Base-by-base conservation (phyloP, 2,888 invertebrate species). In the Synanthedon andrenaeformis region DNA sequence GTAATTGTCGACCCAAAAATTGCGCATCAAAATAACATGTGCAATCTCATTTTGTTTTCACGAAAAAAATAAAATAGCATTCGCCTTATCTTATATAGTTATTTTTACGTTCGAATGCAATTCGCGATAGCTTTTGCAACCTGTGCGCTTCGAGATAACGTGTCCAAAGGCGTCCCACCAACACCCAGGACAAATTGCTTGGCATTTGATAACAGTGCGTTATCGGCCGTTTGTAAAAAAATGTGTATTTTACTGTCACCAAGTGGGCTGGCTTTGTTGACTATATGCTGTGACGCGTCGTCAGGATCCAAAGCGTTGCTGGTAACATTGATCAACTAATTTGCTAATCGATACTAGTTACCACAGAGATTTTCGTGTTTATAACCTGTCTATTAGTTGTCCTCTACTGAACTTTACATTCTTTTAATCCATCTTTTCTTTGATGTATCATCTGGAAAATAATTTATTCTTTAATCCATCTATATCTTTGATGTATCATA, bases 71-170 rank as follows among this genome's bases (percentile, higher is more conserved):
- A 35, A 35, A 45, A 45, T 45, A 45, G 45, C 45, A 45, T 45
- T 45, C 8, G 14, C 8, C 14, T 45, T n/a, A 45, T 45, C 45
- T n/a, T 8, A 13, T n/a, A 45, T 45, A n/a, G n/a, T n/a, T n/a
- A 4, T 45, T 45, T 45, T 45, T 45, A 13, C n/a, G n/a, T 45
- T 5, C 45, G 67, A 76, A 70, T 80, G 80, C 79, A 75, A 67
- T 73, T 66, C 58, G 58, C 60, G 76, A 79, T 82, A 81, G 67
- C 79, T 74, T 74, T 58, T 68, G 66, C 75, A 81, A 79, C 79
- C 74, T 79, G 74, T 62, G 63, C 60, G 62, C 60, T 60, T 63
- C 52, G 55, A 53, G 59, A 57, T 52, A 63, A 59, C 62, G 57
- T 55, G 57, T 56, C 55, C 51, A 56, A 51, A 54, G 60, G 53